phyloP scores from a whole-genome alignment of 2,888 invertebrate species.

The Tetranychus truncatus region DNA sequence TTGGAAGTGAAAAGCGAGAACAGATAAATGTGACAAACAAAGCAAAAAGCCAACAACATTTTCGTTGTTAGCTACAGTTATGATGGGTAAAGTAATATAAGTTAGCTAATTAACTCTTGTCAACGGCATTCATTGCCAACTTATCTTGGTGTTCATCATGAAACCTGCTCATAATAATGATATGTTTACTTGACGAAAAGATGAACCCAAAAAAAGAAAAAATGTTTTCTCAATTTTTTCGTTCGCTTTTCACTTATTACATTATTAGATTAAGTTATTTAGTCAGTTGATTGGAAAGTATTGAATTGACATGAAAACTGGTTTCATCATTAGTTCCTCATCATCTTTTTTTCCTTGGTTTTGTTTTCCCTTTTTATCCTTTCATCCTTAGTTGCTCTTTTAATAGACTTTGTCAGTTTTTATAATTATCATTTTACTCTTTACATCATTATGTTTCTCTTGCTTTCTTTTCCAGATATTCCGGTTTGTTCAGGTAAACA shows the following conservation, averaged over 20 bases:
- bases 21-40: neutral
- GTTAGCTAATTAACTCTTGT: neutral
- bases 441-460: neutral
- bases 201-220: neutral
- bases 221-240: neutral
- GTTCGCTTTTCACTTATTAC: neutral
- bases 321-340: neutral
- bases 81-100: neutral
- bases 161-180: neutral
- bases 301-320: neutral
- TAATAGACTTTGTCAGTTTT: neutral
- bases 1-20: neutral
- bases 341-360: too few relatives aligned
- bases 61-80: neutral
- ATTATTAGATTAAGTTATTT: neutral
- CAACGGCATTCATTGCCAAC: neutral
- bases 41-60: neutral
- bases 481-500: conserved; percentile 24
- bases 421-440: neutral
- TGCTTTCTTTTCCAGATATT: conserved; percentile 42
- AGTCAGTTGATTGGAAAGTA: neutral
- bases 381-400: neutral
- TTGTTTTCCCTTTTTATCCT: neutral
- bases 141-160: neutral
- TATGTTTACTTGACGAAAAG: neutral